Base-by-base conservation (phyloP, 2,888 invertebrate species). In the Dasypogon diadema region DNA sequence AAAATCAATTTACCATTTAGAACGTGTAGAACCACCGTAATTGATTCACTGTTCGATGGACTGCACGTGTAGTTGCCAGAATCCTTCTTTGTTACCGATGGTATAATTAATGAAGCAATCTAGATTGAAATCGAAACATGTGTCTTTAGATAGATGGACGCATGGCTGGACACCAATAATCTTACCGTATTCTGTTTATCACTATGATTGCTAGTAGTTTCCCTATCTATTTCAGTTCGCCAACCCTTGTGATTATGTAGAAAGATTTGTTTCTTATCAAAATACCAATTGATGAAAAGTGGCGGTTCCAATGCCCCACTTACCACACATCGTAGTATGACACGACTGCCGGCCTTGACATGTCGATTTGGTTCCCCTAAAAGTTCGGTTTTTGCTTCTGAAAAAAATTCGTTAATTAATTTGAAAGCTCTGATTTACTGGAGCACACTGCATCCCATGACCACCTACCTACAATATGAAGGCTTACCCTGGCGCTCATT, bases 281-380 rank as follows among this genome's bases (percentile, higher is more conserved):
- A 95, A 88, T 95, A 96, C 96, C 96, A 97, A 88, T 96, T 96
- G 82, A 97, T 95, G 88, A 94, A 96, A 78, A 93, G 93, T 79
- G 96, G 96, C 82, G 94, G 93, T 87, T 96, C 95, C 78, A 96
- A 89, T 79, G 95, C 94, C 85, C 94, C 94, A 79, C 94, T 93
- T 85, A 96, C 95, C 79, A 95, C 92, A 88, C 96, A 97, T 84
- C 93, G 93, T 78, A 97, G 89, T 82, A 92, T 91, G 78, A 96
- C 95, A 77, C 93, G 93, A 85, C 95, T 95, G 83, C 96, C 96
- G 48, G 93, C 93, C 87, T 95, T 95, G 81, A 97, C 96, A 88
- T 93, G 95, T 83, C 95, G 91, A 85, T 95, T 96, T 77, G 93
- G 90, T 85, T 95, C 94, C 80, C 96, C 96, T 82, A 92, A 89